Conservation (phyloP, 2,113 vertebrate species). For the Cyprinodon variegatus region DNA sequence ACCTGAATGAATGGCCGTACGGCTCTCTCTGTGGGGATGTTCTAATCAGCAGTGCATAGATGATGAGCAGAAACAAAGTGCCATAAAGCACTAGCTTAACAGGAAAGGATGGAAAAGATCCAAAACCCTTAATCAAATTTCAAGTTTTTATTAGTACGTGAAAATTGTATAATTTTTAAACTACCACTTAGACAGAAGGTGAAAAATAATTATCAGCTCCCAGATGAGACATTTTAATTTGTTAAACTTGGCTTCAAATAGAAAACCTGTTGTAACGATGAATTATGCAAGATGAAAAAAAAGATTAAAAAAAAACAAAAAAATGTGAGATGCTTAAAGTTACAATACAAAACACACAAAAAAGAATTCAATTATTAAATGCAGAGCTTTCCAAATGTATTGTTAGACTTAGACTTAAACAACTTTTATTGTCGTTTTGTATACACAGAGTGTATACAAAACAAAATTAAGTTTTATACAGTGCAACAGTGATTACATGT, state of each 20-base stretch:
- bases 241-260: background rate
- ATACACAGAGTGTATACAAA: too few species aligned
- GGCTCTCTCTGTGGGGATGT: constrained; percentile 56
- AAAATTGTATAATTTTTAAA: constrained; percentile 3
- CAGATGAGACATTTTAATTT: background rate
- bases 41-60: constrained; percentile 55
- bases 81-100: constrained; percentile 22
- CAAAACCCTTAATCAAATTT: constrained; percentile 32
- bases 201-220: background rate
- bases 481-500: too few species aligned
- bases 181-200: background rate
- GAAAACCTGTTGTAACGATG: background rate
- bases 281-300: background rate
- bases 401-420: too few species aligned
- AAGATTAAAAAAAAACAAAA: background rate
- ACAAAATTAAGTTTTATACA: too few species aligned
- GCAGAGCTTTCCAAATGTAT: too few species aligned
- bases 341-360: too few species aligned
- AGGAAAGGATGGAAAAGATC: constrained; percentile 19
- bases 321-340: too few species aligned
- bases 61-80: constrained; percentile 49
- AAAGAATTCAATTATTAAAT: too few species aligned
- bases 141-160: background rate
- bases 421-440: too few species aligned
- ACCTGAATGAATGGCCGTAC: constrained; percentile 55